A percentile compares a stretch with the other conserved stretches of the same genome.
Conservation (phyloP, 2,113 vertebrate genomes). For the Oxygymnocypris stewartii region DNA sequence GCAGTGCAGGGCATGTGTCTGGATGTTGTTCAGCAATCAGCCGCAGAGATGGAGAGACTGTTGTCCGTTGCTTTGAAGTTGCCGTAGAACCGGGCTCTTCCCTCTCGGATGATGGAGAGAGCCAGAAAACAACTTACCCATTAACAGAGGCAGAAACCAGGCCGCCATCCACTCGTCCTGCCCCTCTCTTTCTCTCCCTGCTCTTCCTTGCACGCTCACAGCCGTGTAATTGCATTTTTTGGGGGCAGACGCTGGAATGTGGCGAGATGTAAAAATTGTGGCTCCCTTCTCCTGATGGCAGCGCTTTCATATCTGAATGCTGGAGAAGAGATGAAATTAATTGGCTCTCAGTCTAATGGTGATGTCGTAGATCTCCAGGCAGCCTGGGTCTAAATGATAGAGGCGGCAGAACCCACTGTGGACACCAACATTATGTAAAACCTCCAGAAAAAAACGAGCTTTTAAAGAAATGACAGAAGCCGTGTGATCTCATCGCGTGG, state of each 20-base stretch:
- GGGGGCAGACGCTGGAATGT: slow-evolving; percentile 66
- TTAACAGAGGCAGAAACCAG: slow-evolving; percentile 66
- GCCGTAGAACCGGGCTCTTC: slow-evolving; percentile 65
- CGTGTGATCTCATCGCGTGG: background rate
- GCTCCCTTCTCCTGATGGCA: slow-evolving; percentile 51
- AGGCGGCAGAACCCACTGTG: background rate
- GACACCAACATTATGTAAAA: slow-evolving; percentile 15
- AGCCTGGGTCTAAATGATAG: slow-evolving; percentile 20
- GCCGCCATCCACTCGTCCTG: slow-evolving; percentile 61
- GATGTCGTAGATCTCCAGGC: slow-evolving; percentile 44
- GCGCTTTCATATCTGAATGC: slow-evolving; percentile 69
- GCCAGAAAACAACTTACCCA: slow-evolving; percentile 59
- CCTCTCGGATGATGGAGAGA: slow-evolving; percentile 67
- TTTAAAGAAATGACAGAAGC: slow-evolving; percentile 29
- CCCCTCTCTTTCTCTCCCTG: slow-evolving; percentile 47
- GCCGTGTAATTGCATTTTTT: slow-evolving; percentile 77
- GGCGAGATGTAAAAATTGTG: slow-evolving; percentile 65
- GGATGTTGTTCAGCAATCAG: slow-evolving; percentile 66
- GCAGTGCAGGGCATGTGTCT: slow-evolving; percentile 9
- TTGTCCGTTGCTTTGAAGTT: slow-evolving; percentile 69
- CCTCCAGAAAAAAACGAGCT: background rate
- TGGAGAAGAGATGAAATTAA: slow-evolving; percentile 73
- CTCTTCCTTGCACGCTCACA: slow-evolving; percentile 50
- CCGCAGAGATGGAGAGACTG: slow-evolving; percentile 69
- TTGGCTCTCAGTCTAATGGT: slow-evolving; percentile 73